Evolutionary conservation across 2,888 invertebrate species (phyloP).

Genomic region (Diaperis boleti): DNA sequence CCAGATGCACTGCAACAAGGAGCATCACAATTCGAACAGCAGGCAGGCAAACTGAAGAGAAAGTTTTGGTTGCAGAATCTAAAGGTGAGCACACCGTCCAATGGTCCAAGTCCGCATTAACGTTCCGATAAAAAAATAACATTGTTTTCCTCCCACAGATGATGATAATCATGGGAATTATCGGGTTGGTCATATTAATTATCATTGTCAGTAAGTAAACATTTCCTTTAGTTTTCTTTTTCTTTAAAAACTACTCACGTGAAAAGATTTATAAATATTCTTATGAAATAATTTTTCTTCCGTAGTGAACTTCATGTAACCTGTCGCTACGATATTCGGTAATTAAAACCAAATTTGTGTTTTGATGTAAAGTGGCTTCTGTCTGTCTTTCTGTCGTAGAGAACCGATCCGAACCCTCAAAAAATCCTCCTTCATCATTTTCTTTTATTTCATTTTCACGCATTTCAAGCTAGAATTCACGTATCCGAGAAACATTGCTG

Average conservation of each 20-base stretch:
- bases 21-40: slow-evolving; percentile 96
- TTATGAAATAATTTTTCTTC: slow-evolving; percentile 52
- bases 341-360: slow-evolving; percentile 57
- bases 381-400: slow-evolving; percentile 64
- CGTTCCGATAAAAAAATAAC: neutral
- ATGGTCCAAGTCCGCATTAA: neutral
- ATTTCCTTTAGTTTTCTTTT: slow-evolving; percentile 35
- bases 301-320: slow-evolving; percentile 67
- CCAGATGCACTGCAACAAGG: slow-evolving; percentile 91
- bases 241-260: slow-evolving; percentile 3
- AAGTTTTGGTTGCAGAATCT: slow-evolving; percentile 99
- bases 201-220: slow-evolving; percentile 82
- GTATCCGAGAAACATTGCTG: neutral
- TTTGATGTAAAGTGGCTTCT: slow-evolving; percentile 62
- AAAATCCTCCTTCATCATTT: slow-evolving; percentile 29
- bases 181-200: slow-evolving; percentile 84
- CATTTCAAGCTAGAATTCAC: slow-evolving; percentile 33
- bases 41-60: slow-evolving; percentile 94
- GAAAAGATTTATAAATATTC: slow-evolving; percentile 22
- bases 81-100: slow-evolving; percentile 71
- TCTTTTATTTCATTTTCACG: slow-evolving; percentile 20
- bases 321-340: slow-evolving; percentile 62
- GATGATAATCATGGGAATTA: slow-evolving; percentile 93
- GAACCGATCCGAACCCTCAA: slow-evolving; percentile 11
- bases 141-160: slow-evolving; percentile 67